Conservation (phyloP, 2,113 vertebrate genomes). For the Ceyx margarethae region DNA sequence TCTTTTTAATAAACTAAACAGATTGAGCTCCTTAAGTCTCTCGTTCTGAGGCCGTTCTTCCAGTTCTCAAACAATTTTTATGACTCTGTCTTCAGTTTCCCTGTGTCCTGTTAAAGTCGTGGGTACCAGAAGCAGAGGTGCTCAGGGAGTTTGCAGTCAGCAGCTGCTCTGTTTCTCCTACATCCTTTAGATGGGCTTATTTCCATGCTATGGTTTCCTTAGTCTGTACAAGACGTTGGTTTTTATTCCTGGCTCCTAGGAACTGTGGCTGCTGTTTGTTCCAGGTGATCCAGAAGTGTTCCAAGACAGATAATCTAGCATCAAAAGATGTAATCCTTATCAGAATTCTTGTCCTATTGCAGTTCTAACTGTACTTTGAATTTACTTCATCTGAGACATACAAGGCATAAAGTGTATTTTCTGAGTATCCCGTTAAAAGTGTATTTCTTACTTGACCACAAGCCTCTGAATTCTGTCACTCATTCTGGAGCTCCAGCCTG, state of each 20-base stretch:
- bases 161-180: neutral
- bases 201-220: neutral
- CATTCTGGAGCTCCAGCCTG: neutral
- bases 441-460: neutral
- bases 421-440: neutral
- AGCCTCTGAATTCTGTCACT: neutral
- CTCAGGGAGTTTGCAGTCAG: neutral
- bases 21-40: conserved; percentile 56
- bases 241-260: neutral
- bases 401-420: neutral
- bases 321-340: neutral
- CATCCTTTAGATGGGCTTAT: neutral
- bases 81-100: conserved; percentile 22
- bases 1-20: conserved; percentile 72
- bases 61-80: conserved; percentile 54
- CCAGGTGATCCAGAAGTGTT: neutral
- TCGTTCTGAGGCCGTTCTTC: conserved; percentile 29
- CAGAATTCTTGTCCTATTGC: neutral
- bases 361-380: neutral
- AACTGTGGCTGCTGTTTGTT: neutral
- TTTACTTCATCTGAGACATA: neutral
- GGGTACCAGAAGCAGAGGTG: neutral
- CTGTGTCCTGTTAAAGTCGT: neutral
- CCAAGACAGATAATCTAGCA: neutral
- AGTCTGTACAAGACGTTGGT: neutral